Percentiles rank a stretch among this genome's conserved stretches.
phyloP scores from a whole-genome alignment of 2,113 vertebrate species.

The Xenopus tropicalis region UCB_Xtro_10.0 CM004447.2:42075001-42075500 shows the following conservation, averaged over 20 bases:
- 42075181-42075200: background rate
- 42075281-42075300: accelerated
- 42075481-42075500: too few relatives aligned
- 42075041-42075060: background rate
- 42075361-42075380: constrained; percentile 7
- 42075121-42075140: background rate
- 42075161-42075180: constrained; percentile 3
- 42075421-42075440: background rate
- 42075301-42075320: background rate
- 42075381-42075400: constrained; percentile 6
- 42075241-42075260: constrained; percentile 7
- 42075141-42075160: constrained; percentile 10
- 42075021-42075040: background rate
- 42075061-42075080: too few relatives aligned
- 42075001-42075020: too few relatives aligned
- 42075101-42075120: background rate
- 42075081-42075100: too few relatives aligned
- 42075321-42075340: constrained; percentile 37
- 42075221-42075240: constrained; percentile 24
- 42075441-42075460: background rate
- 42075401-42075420: too few relatives aligned
- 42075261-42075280: background rate
- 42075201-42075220: background rate
- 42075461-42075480: too few relatives aligned
- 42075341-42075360: constrained; percentile 25